Conservation (phyloP, 2,888 invertebrate species). For the Elegia similella region DNA sequence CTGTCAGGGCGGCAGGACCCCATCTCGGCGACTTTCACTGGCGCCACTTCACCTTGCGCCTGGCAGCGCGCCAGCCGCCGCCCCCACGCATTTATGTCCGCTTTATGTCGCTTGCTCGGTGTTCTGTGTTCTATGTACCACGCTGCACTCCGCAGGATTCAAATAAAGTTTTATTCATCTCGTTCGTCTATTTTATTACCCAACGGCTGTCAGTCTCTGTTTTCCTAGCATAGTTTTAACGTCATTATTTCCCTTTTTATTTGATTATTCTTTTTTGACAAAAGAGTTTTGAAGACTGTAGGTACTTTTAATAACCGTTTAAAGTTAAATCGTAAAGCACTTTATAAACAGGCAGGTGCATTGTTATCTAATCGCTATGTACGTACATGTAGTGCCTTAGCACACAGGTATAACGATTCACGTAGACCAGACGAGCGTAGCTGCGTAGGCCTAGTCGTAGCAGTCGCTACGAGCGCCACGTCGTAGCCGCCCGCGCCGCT, state of each 20-base stretch:
- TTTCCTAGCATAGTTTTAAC: neutral
- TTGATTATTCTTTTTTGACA: no score
- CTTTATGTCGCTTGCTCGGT: slow-evolving; percentile 34
- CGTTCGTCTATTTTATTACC: neutral
- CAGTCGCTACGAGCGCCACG: slow-evolving; percentile 56
- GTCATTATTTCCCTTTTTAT: neutral
- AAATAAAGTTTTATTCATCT: neutral
- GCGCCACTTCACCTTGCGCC: slow-evolving; percentile 75
- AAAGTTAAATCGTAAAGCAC: no score
- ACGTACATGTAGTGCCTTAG: neutral
- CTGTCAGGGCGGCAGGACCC: neutral
- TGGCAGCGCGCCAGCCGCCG: slow-evolving; percentile 62
- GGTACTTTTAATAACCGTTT: no score
- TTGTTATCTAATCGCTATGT: neutral
- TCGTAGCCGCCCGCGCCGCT: slow-evolving; percentile 42
- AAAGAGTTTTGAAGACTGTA: no score
- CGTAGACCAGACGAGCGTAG: neutral
- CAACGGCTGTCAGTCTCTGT: neutral
- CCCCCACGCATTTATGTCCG: slow-evolving; percentile 26
- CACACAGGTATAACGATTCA: neutral
- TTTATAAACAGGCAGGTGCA: no score
- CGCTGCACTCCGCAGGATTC: neutral
- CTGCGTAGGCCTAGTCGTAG: slow-evolving; percentile 47
- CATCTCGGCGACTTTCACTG: slow-evolving; percentile 62
- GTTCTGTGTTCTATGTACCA: slow-evolving; percentile 12